Evolutionary conservation across 2,888 invertebrate species (phyloP), one percentile per base, ranked within the genome.

Genomic region (Plagiodera versicolora): DNA sequence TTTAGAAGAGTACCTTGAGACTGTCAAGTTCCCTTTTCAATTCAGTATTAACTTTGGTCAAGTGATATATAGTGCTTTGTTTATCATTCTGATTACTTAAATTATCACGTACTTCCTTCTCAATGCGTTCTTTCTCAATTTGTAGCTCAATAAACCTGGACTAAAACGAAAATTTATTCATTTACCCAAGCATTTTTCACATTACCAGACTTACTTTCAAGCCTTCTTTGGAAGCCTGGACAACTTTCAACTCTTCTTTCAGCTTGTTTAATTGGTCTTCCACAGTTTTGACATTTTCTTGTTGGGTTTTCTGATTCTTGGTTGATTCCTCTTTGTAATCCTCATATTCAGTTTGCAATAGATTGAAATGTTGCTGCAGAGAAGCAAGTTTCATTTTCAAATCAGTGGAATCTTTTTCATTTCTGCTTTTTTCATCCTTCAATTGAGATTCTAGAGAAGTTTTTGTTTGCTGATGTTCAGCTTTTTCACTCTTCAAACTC

Each of bases 331-430:
- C 80, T 65, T 81, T 82, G 58, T 83, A 76, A 64, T 85, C 84
- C 57, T 81, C 82, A 69, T 83, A 79, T 58, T 85, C 81, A 24
- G 80, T 82, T 78, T 85, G 77, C 47, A 81, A 75, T 61, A 84
- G 69, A 72, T 84, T 85, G 67, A 82, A 83, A 63, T 84, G 83
- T 66, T 85, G 85, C 64, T 85, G 81, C 54, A 86, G 73, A 4
- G 84, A 82, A 39, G 81, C 82, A 67, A 83, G 84, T 66, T 83
- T 82, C 67, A 83, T 76, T 71, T 83, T 79, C 53, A 81, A 76
- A 69, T 85, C 82, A 56, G 81, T 75, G 52, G 81, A 75, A 35
- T 81, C 78, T 66, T 85, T 85, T 62, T 84, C 81, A 67, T 81
- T 78, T 61, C 79, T 78, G 28, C 79, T 76, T 65, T 80, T 81